Conservation (phyloP, 2,113 vertebrate genomes). For the Rissa tridactyla region DNA sequence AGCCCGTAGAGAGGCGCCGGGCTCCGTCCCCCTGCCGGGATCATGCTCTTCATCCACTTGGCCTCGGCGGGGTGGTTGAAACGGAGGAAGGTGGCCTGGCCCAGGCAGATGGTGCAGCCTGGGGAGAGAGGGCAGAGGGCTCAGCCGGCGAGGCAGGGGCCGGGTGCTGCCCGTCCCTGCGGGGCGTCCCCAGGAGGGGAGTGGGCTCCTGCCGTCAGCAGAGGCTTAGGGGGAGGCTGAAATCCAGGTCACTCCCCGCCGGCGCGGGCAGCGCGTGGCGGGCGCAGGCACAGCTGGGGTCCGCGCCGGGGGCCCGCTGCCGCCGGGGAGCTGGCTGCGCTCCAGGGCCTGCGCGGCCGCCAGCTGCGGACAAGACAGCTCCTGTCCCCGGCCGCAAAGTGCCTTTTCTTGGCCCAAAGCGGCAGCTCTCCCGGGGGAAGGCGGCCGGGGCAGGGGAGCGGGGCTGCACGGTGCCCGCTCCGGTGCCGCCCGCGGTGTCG, state of each 20-base stretch:
- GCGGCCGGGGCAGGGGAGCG: fast-evolving
- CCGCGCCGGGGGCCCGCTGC: not conserved
- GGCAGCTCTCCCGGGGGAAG: not conserved
- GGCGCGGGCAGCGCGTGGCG: not conserved
- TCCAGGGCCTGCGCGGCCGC: not conserved
- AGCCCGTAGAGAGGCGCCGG: slow-evolving; percentile 41
- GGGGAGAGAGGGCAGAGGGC: not conserved
- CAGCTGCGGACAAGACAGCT: not conserved
- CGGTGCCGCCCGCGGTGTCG: not conserved
- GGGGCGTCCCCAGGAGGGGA: not conserved
- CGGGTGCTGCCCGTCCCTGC: not conserved
- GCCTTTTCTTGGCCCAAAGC: not conserved
- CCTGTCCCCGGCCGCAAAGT: not conserved
- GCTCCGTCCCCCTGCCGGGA: slow-evolving; percentile 76
- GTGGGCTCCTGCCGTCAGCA: not conserved
- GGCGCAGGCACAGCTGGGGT: slow-evolving; percentile 43
- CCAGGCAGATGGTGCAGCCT: slow-evolving; percentile 97
- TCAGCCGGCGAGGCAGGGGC: not conserved
- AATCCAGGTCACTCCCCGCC: slow-evolving; percentile 30
- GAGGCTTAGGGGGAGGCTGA: slow-evolving; percentile 1
- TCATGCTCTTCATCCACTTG: slow-evolving; percentile 95
- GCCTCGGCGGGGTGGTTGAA: slow-evolving; percentile 97
- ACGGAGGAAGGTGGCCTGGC: slow-evolving; percentile 91
- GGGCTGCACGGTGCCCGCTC: fast-evolving
- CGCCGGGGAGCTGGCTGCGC: not conserved